These are phyloP conservation scores for Tetragnatha montana DNA, from an alignment of 2,888 invertebrate genomes.

Conservation along the genomic window DNA sequence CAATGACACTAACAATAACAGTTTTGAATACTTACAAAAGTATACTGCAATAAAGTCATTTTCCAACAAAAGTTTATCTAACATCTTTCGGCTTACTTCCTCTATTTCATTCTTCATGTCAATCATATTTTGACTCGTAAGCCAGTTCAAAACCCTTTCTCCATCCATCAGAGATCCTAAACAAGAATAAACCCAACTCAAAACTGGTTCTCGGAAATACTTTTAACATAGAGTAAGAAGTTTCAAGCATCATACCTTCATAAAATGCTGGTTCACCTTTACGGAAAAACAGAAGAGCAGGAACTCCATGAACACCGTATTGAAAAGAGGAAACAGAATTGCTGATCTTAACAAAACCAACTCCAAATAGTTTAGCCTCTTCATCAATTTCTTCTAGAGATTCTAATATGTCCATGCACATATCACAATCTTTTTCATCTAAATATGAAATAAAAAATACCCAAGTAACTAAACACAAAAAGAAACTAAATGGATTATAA, in stretches of 20 bases:
- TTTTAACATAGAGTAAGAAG: not conserved
- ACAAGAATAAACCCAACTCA: not conserved
- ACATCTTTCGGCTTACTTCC: constrained; percentile 96
- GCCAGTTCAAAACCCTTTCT: constrained; percentile 89
- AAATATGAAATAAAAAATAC: not conserved
- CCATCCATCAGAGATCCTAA: constrained; percentile 81
- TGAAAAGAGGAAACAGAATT: constrained; percentile 88
- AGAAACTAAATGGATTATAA: too few relatives aligned
- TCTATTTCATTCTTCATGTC: constrained; percentile 97
- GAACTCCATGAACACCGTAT: constrained; percentile 88
- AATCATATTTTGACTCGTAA: constrained; percentile 95
- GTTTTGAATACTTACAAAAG: constrained; percentile 85
- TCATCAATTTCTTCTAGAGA: constrained; percentile 74
- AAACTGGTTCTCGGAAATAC: not conserved
- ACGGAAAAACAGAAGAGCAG: constrained; percentile 91
- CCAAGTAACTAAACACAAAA: too few relatives aligned
- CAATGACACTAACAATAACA: too few relatives aligned
- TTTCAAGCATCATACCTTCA: constrained; percentile 79
- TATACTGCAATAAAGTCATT: constrained; percentile 96
- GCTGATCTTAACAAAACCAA: constrained; percentile 94
- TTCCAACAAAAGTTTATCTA: constrained; percentile 94
- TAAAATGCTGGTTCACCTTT: constrained; percentile 88
- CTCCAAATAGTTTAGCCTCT: constrained; percentile 77
- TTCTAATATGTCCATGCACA: constrained; percentile 73
- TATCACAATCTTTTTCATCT: constrained; percentile 73